Conservation (phyloP, 2,797 vertebrate species). For the Lithobates pipiens region DNA sequence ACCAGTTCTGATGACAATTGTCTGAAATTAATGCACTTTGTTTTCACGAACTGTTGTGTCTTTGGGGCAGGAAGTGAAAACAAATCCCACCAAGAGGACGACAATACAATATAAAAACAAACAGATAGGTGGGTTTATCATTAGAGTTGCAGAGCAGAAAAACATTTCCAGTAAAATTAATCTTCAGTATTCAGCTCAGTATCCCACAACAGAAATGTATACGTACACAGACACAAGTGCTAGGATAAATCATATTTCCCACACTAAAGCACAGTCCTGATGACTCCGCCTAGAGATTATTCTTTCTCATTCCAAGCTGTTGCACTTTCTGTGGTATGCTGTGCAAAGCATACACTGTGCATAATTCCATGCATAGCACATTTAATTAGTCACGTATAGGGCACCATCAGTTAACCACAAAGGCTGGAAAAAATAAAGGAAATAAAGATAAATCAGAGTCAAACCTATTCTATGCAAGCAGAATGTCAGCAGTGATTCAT, state of each 20-base stretch:
- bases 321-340: constrained; percentile 5
- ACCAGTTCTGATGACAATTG: too few species aligned
- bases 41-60: too few species aligned
- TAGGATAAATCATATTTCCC: not conserved
- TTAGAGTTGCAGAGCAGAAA: too few species aligned
- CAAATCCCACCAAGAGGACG: too few species aligned
- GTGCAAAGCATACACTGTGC: not conserved
- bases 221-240: too few species aligned
- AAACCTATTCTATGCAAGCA: constrained; percentile 31
- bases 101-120: too few species aligned
- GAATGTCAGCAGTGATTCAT: constrained; percentile 51
- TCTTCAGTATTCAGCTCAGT: too few species aligned
- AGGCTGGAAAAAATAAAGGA: not conserved
- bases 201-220: too few species aligned
- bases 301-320: not conserved
- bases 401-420: constrained; percentile 16
- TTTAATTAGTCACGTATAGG: constrained; percentile 42
- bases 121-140: too few species aligned
- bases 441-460: constrained; percentile 30
- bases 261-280: not conserved
- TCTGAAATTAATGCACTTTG: too few species aligned
- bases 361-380: not conserved
- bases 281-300: not conserved
- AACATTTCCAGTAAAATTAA: too few species aligned
- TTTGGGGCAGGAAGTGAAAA: too few species aligned